Evolutionary conservation across 2,113 vertebrate species (phyloP).

Genomic region (Otocyon megalotis): DNA sequence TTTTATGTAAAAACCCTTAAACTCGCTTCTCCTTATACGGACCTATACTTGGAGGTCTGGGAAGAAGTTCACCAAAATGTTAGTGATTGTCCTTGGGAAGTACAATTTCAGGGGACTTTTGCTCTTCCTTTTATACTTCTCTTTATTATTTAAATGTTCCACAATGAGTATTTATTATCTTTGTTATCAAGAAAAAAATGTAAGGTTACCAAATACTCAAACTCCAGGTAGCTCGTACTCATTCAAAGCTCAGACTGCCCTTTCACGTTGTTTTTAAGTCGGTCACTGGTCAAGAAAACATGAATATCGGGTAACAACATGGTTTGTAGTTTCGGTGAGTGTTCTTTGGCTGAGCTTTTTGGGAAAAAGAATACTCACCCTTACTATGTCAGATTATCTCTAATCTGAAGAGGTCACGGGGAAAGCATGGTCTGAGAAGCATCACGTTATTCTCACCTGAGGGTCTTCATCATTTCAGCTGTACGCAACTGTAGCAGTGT

Average conservation of each 20-base stretch:
- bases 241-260: not conserved
- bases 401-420: not conserved
- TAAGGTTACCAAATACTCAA: not conserved
- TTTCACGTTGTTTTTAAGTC: not conserved
- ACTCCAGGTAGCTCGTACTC: not conserved
- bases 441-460: not conserved
- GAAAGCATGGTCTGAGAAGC: not conserved
- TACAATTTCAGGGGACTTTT: not conserved
- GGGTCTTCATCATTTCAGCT: not conserved
- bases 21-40: not conserved
- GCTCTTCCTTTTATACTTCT: not conserved
- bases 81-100: not conserved
- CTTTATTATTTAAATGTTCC: conserved; percentile 5
- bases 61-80: not conserved
- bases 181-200: conserved; percentile 37
- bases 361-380: not conserved
- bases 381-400: not conserved
- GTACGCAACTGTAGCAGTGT: fast-evolving
- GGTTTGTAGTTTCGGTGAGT: not conserved
- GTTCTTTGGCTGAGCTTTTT: not conserved
- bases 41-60: not conserved
- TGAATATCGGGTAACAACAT: not conserved
- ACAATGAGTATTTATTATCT: not conserved
- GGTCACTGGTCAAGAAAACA: not conserved
- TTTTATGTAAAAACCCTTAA: not conserved